Percentiles rank a stretch among this genome's conserved stretches.
These are phyloP conservation scores for Drosophila malerkotliana DNA, from an alignment of 1,140 invertebrate species.

Conservation along the genomic window DNA sequence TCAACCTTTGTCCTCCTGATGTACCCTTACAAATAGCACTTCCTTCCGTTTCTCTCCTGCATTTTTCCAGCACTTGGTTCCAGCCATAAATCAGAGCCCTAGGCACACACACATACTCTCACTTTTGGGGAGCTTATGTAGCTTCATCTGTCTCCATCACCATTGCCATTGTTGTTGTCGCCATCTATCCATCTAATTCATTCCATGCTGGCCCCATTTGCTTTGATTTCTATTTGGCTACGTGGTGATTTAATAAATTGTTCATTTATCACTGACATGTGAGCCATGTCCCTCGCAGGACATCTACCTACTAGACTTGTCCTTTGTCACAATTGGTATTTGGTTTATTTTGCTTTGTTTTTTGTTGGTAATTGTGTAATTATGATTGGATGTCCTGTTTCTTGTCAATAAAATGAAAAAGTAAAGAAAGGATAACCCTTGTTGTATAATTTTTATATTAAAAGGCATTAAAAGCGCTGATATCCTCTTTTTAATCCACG, in stretches of 20 bases:
- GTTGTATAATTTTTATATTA: background rate
- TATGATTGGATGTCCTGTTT: slow-evolving; percentile 29
- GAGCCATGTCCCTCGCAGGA: slow-evolving; percentile 19
- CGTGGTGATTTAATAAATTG: slow-evolving; percentile 73
- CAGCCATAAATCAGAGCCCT: slow-evolving; percentile 57
- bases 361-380: slow-evolving; percentile 55
- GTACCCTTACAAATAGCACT: background rate
- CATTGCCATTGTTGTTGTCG: slow-evolving; percentile 31
- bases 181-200: slow-evolving; percentile 57
- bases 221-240: slow-evolving; percentile 64
- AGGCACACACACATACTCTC: slow-evolving; percentile 17
- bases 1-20: slow-evolving; percentile 7
- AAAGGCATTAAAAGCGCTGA: background rate
- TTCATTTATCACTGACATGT: slow-evolving; percentile 74
- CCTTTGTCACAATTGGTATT: slow-evolving; percentile 46
- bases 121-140: slow-evolving; percentile 10
- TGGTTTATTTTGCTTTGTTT: slow-evolving; percentile 20
- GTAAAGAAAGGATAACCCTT: too few species aligned
- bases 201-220: slow-evolving; percentile 49
- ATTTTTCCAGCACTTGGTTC: slow-evolving; percentile 55
- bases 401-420: too few species aligned
- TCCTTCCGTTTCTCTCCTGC: slow-evolving; percentile 9
- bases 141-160: slow-evolving; percentile 39
- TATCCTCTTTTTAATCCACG: slow-evolving; percentile 12
- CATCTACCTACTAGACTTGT: background rate